These are phyloP conservation scores for Hiodon alosoides DNA, from an alignment of 2,113 vertebrate genomes.

Conservation along the genomic window DNA sequence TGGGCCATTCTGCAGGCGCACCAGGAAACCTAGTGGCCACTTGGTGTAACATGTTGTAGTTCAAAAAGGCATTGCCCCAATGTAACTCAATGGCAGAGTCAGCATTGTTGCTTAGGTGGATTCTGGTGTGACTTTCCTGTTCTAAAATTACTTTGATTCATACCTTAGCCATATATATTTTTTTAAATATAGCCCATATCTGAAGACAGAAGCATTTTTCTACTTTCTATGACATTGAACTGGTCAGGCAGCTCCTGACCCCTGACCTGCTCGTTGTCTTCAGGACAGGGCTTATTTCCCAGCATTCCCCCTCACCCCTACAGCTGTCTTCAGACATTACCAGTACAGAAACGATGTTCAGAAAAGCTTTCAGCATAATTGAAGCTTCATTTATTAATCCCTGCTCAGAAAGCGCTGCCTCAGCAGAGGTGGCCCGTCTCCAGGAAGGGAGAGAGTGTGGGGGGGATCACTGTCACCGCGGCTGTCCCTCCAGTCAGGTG, in stretches of 20 bases:
- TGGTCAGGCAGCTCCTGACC: too few species aligned
- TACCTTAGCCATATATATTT: too few species aligned
- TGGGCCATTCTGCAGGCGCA: neutral
- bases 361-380: conserved; percentile 68
- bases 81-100: too few species aligned
- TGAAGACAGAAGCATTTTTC: too few species aligned
- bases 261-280: neutral
- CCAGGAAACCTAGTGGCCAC: too few species aligned
- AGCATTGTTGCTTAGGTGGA: too few species aligned
- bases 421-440: conserved; percentile 47
- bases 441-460: conserved; percentile 15
- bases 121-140: too few species aligned
- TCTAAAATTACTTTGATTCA: too few species aligned
- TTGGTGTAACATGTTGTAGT: too few species aligned
- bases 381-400: conserved; percentile 43
- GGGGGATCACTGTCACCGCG: neutral
- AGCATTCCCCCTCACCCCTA: neutral
- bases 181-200: too few species aligned
- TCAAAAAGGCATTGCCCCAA: too few species aligned
- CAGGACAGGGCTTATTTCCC: neutral
- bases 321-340: conserved; percentile 7
- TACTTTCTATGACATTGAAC: too few species aligned
- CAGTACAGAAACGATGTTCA: conserved; percentile 48
- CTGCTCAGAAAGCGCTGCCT: conserved; percentile 53
- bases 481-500: neutral